phyloP scores from a whole-genome alignment of 2,113 vertebrate species.

The Myanophis thanlyinensis region DNA sequence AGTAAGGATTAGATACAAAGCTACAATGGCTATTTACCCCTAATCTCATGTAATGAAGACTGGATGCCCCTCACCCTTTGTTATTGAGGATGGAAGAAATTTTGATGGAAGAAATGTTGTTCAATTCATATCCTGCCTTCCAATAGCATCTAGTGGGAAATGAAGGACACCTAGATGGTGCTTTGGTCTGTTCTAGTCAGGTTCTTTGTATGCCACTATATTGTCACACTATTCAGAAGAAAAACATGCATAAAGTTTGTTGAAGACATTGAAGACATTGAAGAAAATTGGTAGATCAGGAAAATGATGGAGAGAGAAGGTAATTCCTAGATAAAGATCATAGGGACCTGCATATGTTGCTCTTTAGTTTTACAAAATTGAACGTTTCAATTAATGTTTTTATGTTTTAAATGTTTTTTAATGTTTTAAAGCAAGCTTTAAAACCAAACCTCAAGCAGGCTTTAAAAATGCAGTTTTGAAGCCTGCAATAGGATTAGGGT shows the following conservation, averaged over 20 bases:
- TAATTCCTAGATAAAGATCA: not conserved
- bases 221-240: not conserved
- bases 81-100: not conserved
- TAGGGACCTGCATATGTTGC: not conserved
- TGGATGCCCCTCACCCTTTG: not conserved
- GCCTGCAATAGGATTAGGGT: conserved; percentile 17
- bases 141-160: not conserved
- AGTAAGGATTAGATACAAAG: not conserved
- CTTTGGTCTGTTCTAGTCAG: not conserved
- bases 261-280: too few species aligned
- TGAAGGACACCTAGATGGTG: too few species aligned
- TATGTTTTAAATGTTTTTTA: too few species aligned
- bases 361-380: not conserved
- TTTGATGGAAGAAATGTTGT: not conserved
- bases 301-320: not conserved
- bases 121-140: not conserved
- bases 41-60: not conserved
- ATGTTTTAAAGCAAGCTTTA: conserved; percentile 27
- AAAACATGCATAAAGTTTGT: not conserved
- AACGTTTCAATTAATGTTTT: conserved; percentile 25
- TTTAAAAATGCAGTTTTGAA: conserved; percentile 40
- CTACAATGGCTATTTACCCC: not conserved
- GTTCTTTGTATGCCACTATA: not conserved
- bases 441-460: not conserved
- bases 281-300: not conserved